Percentiles rank a stretch among this genome's conserved stretches.
These are phyloP conservation scores for Lobophora halterata DNA, from an alignment of 2,888 invertebrate species.

Conservation along the genomic window DNA sequence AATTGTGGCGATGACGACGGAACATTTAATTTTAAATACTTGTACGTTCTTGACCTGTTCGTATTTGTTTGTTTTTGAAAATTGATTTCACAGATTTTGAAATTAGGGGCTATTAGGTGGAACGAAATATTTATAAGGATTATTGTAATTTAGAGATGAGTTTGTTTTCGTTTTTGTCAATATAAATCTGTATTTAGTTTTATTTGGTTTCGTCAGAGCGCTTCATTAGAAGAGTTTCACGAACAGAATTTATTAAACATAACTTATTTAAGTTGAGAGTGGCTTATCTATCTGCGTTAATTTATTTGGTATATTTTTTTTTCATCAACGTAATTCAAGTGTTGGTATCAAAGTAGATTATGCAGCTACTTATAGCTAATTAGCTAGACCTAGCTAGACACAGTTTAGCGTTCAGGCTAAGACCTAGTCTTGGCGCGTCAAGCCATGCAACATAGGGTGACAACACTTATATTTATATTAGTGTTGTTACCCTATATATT, in stretches of 20 bases:
- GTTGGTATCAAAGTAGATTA: too few species aligned
- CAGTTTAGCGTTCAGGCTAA: conserved; percentile 24
- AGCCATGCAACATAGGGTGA: conserved; percentile 20
- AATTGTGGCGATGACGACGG: conserved; percentile 14
- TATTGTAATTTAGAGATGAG: conserved; percentile 15
- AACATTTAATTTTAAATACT: conserved; percentile 11
- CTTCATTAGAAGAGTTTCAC: too few species aligned
- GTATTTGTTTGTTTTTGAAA: conserved; percentile 37
- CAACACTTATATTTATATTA: conserved; percentile 1
- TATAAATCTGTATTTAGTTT: conserved; percentile 1
- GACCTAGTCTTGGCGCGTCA: conserved; percentile 29
- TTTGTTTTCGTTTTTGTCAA: conserved; percentile 10
- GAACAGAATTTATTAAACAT: too few species aligned
- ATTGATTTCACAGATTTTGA: conserved; percentile 35
- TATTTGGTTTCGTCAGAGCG: conserved; percentile 5
- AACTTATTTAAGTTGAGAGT: too few species aligned
- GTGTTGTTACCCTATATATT: neutral
- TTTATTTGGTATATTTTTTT: neutral
- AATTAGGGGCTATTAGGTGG: conserved; percentile 8
- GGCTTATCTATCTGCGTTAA: neutral
- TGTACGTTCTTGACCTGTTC: conserved; percentile 2
- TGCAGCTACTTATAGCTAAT: conserved; percentile 13
- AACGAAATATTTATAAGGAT: conserved; percentile 20
- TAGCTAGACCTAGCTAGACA: conserved; percentile 23
- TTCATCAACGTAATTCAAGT: too few species aligned